Conservation (phyloP, 2,888 invertebrate species). For the Bombylius discolor region DNA sequence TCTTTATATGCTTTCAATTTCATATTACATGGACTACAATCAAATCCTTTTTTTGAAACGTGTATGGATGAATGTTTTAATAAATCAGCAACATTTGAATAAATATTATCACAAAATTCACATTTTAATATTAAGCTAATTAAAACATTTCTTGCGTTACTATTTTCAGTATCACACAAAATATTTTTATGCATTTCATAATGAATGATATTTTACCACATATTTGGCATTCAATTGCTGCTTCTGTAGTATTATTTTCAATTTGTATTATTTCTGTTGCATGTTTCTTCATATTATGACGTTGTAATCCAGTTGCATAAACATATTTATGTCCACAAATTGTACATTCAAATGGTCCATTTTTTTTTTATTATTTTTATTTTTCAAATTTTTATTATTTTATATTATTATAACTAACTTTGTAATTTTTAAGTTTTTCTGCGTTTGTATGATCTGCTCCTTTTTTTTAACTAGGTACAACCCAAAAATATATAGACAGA, state of each 20-base stretch:
- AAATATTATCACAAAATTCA: constrained; percentile 47
- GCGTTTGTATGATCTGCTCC: too few relatives aligned
- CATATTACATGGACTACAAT: constrained; percentile 35
- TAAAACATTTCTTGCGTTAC: too few relatives aligned
- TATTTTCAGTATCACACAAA: too few relatives aligned
- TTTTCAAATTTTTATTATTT: too few relatives aligned
- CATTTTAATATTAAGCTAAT: constrained; percentile 40
- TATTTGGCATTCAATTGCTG: constrained; percentile 25
- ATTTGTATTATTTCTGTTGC: constrained; percentile 30
- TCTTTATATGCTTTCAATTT: constrained; percentile 39
- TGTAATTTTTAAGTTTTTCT: too few relatives aligned
- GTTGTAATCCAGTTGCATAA: constrained; percentile 30
- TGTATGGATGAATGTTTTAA: constrained; percentile 29
- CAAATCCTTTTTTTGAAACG: constrained; percentile 26
- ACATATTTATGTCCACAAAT: constrained; percentile 35
- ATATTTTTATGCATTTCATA: constrained; percentile 17
- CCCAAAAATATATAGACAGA: too few relatives aligned
- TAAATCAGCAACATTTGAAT: constrained; percentile 40
- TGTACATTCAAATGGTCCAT: constrained; percentile 31
- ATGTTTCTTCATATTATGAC: constrained; percentile 37
- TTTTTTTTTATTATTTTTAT: too few relatives aligned
- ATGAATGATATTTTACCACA: constrained; percentile 31
- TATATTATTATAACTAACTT: too few relatives aligned
- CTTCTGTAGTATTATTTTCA: too few relatives aligned
- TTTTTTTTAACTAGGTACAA: too few relatives aligned